Percentiles rank a stretch among this genome's conserved stretches.
Evolutionary conservation across 2,888 invertebrate species (phyloP).

Genomic region (Oeneis ivallda): DNA sequence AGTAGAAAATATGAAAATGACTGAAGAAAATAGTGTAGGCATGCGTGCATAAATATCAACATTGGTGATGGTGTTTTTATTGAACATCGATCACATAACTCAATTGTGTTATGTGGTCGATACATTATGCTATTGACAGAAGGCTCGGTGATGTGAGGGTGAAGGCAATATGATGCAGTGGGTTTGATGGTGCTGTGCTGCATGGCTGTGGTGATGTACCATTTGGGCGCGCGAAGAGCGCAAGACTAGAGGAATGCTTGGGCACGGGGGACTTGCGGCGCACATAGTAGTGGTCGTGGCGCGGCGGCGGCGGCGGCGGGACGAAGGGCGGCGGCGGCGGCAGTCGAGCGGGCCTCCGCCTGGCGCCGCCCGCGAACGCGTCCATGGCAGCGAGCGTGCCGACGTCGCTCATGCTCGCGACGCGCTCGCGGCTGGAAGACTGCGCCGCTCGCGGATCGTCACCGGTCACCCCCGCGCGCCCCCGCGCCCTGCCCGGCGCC

Average conservation of each 20-base stretch:
- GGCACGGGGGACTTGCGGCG: constrained; percentile 78
- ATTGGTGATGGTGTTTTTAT: neutral
- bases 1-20: neutral
- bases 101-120: no score
- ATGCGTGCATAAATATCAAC: constrained; percentile 6
- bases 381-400: constrained; percentile 80
- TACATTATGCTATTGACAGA: no score
- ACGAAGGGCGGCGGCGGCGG: constrained; percentile 77
- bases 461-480: constrained; percentile 54
- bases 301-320: constrained; percentile 75
- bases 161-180: constrained; percentile 41
- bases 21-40: neutral
- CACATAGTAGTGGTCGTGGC: constrained; percentile 77
- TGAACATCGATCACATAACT: no score
- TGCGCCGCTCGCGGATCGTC: constrained; percentile 59
- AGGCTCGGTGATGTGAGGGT: neutral
- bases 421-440: constrained; percentile 79
- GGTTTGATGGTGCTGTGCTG: constrained; percentile 25
- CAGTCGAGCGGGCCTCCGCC: constrained; percentile 73
- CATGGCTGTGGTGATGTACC: constrained; percentile 55
- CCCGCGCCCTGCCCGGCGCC: constrained; percentile 64
- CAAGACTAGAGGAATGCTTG: constrained; percentile 68
- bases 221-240: constrained; percentile 74
- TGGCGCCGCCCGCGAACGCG: constrained; percentile 79
- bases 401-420: constrained; percentile 79